These are phyloP conservation scores for Lucilia cuprina DNA, from an alignment of 1,140 invertebrate species.

Conservation along the genomic window DNA sequence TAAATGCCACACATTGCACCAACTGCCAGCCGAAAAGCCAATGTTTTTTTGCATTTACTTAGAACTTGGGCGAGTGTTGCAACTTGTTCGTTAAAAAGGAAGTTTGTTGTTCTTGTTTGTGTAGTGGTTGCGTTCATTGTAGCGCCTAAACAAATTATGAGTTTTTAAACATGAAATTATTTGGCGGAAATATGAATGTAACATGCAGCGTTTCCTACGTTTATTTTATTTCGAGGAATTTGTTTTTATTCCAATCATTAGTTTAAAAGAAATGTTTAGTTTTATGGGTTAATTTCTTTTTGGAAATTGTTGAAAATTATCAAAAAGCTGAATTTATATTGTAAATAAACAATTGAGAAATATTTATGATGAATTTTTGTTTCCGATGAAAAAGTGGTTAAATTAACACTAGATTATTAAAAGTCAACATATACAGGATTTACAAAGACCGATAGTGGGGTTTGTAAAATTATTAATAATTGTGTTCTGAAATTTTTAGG, in stretches of 20 bases:
- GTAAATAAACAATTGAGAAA: no score
- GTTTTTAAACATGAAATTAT: slow-evolving; percentile 28
- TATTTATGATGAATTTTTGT: no score
- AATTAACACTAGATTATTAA: no score
- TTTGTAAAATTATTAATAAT: no score
- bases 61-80: no score
- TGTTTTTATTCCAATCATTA: neutral
- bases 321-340: neutral
- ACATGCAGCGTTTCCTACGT: neutral
- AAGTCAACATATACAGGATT: no score
- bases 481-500: no score
- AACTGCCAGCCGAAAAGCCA: neutral
- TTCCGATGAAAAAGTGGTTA: no score
- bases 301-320: neutral
- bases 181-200: neutral
- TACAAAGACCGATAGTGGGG: no score
- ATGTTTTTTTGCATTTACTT: no score
- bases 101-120: neutral
- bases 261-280: neutral
- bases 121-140: neutral
- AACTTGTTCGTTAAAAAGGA: neutral
- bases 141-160: slow-evolving; percentile 26
- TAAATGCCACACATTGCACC: neutral
- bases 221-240: neutral
- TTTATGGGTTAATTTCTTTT: neutral